A percentile compares a stretch with the other conserved stretches of the same genome.
phyloP scores from a whole-genome alignment of 2,888 invertebrate species.

The Aspidiotus destructor region DNA sequence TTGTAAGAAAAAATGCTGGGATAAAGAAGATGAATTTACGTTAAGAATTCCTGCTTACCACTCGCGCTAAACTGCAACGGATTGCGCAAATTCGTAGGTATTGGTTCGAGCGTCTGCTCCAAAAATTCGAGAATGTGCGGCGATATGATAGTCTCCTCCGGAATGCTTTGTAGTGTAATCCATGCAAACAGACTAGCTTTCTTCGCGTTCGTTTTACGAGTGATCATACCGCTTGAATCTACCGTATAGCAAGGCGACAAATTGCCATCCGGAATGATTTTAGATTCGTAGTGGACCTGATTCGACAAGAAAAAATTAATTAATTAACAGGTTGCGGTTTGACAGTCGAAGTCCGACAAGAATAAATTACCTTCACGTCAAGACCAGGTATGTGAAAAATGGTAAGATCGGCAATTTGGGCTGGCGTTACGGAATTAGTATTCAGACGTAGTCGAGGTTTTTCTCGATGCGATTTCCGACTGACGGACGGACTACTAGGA shows the following conservation, averaged over 20 bases:
- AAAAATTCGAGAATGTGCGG: constrained; percentile 94
- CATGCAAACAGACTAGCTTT: constrained; percentile 86
- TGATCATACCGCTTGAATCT: constrained; percentile 39
- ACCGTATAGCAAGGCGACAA: constrained; percentile 45
- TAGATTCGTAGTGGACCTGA: constrained; percentile 70
- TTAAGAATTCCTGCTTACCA: background rate
- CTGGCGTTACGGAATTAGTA: constrained; percentile 41
- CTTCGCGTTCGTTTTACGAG: constrained; percentile 53
- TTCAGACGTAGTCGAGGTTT: constrained; percentile 34
- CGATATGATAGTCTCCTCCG: constrained; percentile 94
- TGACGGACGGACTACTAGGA: constrained; percentile 49
- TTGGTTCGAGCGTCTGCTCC: constrained; percentile 92
- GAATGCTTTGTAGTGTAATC: constrained; percentile 93
- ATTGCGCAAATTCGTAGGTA: constrained; percentile 50
- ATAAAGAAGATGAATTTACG: background rate
- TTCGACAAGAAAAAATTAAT: background rate
- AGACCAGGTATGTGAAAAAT: constrained; percentile 85
- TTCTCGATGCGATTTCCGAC: constrained; percentile 43
- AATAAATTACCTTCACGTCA: constrained; percentile 61
- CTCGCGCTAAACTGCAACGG: constrained; percentile 22
- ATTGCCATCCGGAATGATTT: constrained; percentile 56
- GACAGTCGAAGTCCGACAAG: background rate
- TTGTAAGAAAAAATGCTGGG: background rate
- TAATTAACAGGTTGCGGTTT: background rate
- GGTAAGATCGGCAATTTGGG: constrained; percentile 60